phyloP scores from a whole-genome alignment of 2,888 invertebrate genomes.

The Cephus sareptanus region DNA sequence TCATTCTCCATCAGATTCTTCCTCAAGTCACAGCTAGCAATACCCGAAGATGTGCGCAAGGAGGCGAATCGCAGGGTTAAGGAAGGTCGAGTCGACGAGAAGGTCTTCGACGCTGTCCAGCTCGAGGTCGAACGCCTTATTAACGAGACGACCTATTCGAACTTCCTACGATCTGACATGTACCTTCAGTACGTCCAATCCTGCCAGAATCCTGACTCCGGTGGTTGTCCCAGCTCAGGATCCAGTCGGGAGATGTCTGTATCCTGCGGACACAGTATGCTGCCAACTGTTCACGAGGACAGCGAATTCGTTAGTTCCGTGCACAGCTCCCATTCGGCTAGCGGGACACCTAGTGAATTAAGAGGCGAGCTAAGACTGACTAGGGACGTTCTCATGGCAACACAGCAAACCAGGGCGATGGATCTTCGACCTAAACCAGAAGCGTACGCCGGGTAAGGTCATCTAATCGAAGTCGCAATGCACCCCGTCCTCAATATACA shows the following conservation, averaged over 20 bases:
- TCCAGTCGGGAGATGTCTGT: slow-evolving; percentile 64
- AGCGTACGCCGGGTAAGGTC: slow-evolving; percentile 74
- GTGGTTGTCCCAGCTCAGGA: slow-evolving; percentile 53
- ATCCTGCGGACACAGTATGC: slow-evolving; percentile 69
- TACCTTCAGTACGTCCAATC: slow-evolving; percentile 87
- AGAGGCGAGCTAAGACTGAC: slow-evolving; percentile 75
- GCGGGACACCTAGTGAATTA: slow-evolving; percentile 62
- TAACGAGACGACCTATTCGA: slow-evolving; percentile 88
- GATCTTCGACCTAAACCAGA: slow-evolving; percentile 76
- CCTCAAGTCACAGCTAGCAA: slow-evolving; percentile 83
- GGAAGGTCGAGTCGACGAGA: slow-evolving; percentile 77
- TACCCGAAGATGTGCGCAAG: slow-evolving; percentile 83
- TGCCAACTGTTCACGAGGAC: slow-evolving; percentile 91
- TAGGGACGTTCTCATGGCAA: slow-evolving; percentile 82
- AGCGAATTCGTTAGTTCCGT: slow-evolving; percentile 72
- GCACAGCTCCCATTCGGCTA: slow-evolving; percentile 27
- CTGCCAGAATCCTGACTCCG: slow-evolving; percentile 68
- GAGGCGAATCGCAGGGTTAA: slow-evolving; percentile 81
- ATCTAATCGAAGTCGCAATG: not conserved
- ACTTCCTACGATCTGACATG: slow-evolving; percentile 92
- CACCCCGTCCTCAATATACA: not conserved
- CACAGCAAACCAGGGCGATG: slow-evolving; percentile 76
- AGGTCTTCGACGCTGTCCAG: slow-evolving; percentile 88
- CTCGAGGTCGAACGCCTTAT: slow-evolving; percentile 85
- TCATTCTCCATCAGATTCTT: slow-evolving; percentile 72